Evolutionary conservation across 2,888 invertebrate species (phyloP).

Genomic region (Drosophila mercatorum): DNA sequence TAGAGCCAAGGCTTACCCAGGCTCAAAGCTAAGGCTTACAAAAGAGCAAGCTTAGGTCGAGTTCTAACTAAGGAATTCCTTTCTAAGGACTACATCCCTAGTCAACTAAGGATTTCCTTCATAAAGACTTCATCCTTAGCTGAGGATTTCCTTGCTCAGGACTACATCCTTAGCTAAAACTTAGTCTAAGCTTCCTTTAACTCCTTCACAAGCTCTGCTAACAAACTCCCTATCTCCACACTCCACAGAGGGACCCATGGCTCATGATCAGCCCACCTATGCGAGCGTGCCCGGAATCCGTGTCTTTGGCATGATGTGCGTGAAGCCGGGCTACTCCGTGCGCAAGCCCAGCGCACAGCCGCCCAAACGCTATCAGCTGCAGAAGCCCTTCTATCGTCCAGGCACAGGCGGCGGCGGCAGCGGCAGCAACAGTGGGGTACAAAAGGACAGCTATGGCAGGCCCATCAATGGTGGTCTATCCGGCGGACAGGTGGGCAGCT

Average conservation of each 20-base stretch:
- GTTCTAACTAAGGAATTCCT: background rate
- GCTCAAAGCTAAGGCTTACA: too few relatives aligned
- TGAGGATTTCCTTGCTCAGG: too few relatives aligned
- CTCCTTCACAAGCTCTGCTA: background rate
- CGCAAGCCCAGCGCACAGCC: slow-evolving; percentile 83
- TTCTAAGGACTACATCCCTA: background rate
- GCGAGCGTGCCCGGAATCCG: slow-evolving; percentile 96
- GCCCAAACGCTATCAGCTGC: slow-evolving; percentile 83
- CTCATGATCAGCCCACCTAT: slow-evolving; percentile 96
- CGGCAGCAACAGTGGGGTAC: slow-evolving; percentile 32
- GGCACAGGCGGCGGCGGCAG: slow-evolving; percentile 49
- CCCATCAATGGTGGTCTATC: slow-evolving; percentile 61
- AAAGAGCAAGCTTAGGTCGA: background rate
- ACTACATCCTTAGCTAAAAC: background rate
- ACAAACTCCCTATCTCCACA: background rate
- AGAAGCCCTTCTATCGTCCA: slow-evolving; percentile 83
- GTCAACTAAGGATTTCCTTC: too few relatives aligned
- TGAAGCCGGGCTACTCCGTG: slow-evolving; percentile 86
- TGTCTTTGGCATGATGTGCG: slow-evolving; percentile 98
- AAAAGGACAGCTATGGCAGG: slow-evolving; percentile 72
- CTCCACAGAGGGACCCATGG: slow-evolving; percentile 94
- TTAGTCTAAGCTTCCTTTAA: background rate
- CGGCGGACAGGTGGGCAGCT: slow-evolving; percentile 46
- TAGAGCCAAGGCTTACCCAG: background rate
- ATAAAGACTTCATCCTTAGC: too few relatives aligned